Conservation (phyloP, 2,113 vertebrate species). For the Upupa epops region DNA sequence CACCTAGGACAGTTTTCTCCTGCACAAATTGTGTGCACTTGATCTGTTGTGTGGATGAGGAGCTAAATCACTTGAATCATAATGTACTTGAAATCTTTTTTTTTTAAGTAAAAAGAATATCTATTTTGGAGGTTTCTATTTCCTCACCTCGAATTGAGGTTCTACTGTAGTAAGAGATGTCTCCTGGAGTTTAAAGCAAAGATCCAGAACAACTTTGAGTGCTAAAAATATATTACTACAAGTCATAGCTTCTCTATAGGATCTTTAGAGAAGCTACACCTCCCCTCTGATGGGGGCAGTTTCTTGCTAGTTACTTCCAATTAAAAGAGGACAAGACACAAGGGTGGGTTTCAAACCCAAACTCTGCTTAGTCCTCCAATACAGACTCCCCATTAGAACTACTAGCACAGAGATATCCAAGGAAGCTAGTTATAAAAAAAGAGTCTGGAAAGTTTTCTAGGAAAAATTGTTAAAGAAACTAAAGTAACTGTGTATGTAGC, state of each 20-base stretch:
- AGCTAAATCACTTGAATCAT: background rate
- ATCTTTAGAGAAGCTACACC: background rate
- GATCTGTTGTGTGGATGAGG: background rate
- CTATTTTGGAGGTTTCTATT: background rate
- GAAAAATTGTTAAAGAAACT: background rate
- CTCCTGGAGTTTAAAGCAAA: background rate
- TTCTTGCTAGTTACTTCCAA: background rate
- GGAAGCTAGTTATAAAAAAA: too few relatives aligned
- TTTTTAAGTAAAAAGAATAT: background rate
- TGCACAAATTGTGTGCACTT: background rate
- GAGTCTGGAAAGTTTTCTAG: background rate
- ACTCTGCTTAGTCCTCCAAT: background rate
- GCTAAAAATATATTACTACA: background rate
- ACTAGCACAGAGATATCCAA: background rate
- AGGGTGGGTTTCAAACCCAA: background rate
- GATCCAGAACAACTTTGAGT: background rate
- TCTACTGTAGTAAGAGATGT: background rate
- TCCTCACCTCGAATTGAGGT: background rate
- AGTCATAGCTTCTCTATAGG: background rate
- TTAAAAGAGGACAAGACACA: background rate
- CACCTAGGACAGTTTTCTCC: background rate
- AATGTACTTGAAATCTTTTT: background rate
- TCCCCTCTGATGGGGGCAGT: background rate
- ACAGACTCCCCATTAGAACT: background rate
- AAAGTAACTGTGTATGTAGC: background rate